A percentile compares a stretch with the other conserved stretches of the same genome.
Conservation (phyloP, 1,140 invertebrate species). For the Dolichoris vasculosae region DNA sequence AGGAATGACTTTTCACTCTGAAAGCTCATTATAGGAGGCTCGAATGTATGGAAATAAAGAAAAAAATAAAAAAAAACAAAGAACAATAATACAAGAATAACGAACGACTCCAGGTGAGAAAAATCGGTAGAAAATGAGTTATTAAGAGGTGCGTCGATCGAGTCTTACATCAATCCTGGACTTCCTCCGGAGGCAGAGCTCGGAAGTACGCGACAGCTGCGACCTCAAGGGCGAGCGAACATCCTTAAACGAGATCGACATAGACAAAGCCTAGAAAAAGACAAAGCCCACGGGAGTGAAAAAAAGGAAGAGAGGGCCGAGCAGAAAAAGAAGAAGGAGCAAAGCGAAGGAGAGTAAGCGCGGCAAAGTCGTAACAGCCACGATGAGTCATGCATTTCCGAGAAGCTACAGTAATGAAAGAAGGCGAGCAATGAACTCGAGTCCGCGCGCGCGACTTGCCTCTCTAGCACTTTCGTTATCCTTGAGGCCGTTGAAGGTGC, state of each 20-base stretch:
- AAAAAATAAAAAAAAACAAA: not conserved
- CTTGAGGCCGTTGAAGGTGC: constrained; percentile 21
- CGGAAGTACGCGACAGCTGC: not conserved
- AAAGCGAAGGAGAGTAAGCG: not conserved
- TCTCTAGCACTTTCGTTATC: constrained; percentile 45
- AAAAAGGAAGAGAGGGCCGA: not conserved
- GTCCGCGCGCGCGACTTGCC: constrained; percentile 20
- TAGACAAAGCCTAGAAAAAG: not conserved
- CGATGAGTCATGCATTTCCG: constrained; percentile 48
- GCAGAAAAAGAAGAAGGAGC: not conserved
- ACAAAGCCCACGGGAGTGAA: not conserved
- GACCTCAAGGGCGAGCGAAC: not conserved
- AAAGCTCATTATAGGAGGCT: not conserved
- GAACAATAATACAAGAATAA: not conserved
- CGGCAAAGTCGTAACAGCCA: constrained; percentile 1
- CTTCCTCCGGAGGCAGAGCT: not conserved
- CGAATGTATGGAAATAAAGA: not conserved
- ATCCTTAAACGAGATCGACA: not conserved
- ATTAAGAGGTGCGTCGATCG: not conserved
- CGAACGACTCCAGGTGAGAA: not conserved
- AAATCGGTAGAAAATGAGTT: too few relatives aligned
- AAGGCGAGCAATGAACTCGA: constrained; percentile 47
- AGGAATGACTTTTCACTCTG: not conserved
- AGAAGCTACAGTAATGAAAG: constrained; percentile 50
- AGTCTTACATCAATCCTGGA: not conserved